Conservation (phyloP, 2,113 vertebrate species). For the Copsychus sechellarum region DNA sequence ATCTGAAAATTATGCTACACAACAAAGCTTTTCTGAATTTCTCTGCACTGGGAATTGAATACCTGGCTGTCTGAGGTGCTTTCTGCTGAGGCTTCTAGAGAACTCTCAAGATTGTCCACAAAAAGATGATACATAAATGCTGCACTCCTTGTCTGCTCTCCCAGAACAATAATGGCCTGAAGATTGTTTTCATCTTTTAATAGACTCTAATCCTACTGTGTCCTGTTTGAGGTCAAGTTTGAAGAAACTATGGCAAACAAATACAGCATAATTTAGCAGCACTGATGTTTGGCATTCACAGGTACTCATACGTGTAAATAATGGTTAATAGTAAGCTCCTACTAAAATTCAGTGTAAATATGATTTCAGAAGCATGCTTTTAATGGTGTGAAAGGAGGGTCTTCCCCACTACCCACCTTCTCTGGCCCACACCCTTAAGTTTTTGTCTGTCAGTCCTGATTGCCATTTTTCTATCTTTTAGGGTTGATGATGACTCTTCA, state of each 20-base stretch:
- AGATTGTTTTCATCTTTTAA: neutral
- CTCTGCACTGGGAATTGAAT: neutral
- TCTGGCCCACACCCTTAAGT: neutral
- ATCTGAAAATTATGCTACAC: neutral
- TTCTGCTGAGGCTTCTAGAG: neutral
- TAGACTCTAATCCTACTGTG: neutral
- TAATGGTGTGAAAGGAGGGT: neutral
- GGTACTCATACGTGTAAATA: neutral
- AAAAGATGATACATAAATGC: neutral
- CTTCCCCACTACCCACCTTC: neutral
- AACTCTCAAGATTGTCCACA: neutral
- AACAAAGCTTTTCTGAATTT: neutral
- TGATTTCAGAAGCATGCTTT: neutral
- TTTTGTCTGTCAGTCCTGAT: neutral
- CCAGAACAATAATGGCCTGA: neutral
- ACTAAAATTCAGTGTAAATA: neutral
- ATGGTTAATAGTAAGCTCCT: neutral
- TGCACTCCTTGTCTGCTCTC: neutral
- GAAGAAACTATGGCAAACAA: neutral
- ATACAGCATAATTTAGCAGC: neutral
- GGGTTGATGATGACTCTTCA: constrained; percentile 92
- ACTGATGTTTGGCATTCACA: neutral
- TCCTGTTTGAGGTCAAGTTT: neutral
- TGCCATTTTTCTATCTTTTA: constrained; percentile 48
- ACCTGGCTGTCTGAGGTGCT: neutral